phyloP scores from a whole-genome alignment of 1,140 invertebrate species.

The Epicauta chinensis region DNA sequence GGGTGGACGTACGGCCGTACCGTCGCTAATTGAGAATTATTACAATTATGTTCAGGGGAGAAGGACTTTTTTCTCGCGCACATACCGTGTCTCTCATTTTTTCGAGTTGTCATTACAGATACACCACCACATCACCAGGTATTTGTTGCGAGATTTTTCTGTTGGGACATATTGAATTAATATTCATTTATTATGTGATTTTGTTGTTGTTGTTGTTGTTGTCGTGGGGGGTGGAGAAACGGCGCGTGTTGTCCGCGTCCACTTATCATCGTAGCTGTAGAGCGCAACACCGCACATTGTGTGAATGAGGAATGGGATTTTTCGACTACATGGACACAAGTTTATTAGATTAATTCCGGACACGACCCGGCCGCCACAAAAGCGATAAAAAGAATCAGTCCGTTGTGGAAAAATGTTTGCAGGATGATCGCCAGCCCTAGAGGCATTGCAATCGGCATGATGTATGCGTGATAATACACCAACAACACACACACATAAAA shows the following conservation, averaged over 20 bases:
- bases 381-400: conserved; percentile 15
- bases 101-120: conserved; percentile 18
- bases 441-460: too few relatives aligned
- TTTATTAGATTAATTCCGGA: conserved; percentile 17
- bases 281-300: background rate
- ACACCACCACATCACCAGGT: conserved; percentile 1
- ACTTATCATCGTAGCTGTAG: too few relatives aligned
- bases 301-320: conserved; percentile 17
- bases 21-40: conserved; percentile 36
- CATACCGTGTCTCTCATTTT: conserved; percentile 19
- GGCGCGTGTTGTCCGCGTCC: background rate
- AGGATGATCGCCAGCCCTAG: too few relatives aligned
- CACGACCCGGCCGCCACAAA: conserved; percentile 15
- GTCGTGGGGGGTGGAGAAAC: conserved; percentile 2
- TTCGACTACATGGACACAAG: conserved; percentile 10
- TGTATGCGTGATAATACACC: too few relatives aligned
- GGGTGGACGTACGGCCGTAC: conserved; percentile 24
- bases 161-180: conserved; percentile 37
- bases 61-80: conserved; percentile 16
- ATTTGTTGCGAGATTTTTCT: conserved; percentile 32
- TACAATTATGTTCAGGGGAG: conserved; percentile 25
- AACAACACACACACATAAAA: too few relatives aligned
- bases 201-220: conserved; percentile 20
- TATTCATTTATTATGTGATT: conserved; percentile 35
- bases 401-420: background rate